Base-by-base conservation (phyloP, 1,140 invertebrate species). In the Tetramorium simillimum region DNA sequence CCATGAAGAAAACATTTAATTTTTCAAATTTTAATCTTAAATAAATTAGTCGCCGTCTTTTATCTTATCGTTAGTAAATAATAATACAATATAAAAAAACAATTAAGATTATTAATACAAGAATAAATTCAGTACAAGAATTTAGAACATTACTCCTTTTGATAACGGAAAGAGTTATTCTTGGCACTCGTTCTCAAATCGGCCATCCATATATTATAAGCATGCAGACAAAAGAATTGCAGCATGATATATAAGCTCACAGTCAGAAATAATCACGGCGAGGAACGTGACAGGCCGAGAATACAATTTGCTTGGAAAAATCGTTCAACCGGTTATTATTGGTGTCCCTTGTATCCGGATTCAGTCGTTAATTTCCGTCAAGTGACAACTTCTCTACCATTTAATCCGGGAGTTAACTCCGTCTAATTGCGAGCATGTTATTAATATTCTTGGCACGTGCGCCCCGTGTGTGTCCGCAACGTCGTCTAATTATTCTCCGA, bases 401-500 rank as follows among this genome's bases (percentile, higher is more conserved):
- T 86, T 67, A 80, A 86, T 80, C 51, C 33, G 46, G 40, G 60
- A 78, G 86, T 84, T 76, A 72, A 43, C 46, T 43, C n/a, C 62
- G 28, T 67, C 72, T 73, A 89, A 87, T 84, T 77, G 86, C n/a
- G 24, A 62, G 53, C 51, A 46, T 72, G 88, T 89, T 89, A 84
- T 87, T 90, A 89, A 90, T 90, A 89, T 90, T 87, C 77, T 87
- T 78, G 88, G 85, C 88, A 70, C 85, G 80, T 84, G 56, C 49
- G 62, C 58, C 37, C 18, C 28, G 60, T 21, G 7, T 56, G 7
- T 46, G 46, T 43, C 7, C 60, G 76, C 85, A 62, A 63, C 37
- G 63, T 28, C 53, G 58, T 82, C 70, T 65, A 86, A 90, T 90
- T 86, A 82, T 89, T 86, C 72, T 53, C 72, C 56, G 63, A 88